Conservation (phyloP, 2,888 invertebrate genomes). For the Apamea epomidion region DNA sequence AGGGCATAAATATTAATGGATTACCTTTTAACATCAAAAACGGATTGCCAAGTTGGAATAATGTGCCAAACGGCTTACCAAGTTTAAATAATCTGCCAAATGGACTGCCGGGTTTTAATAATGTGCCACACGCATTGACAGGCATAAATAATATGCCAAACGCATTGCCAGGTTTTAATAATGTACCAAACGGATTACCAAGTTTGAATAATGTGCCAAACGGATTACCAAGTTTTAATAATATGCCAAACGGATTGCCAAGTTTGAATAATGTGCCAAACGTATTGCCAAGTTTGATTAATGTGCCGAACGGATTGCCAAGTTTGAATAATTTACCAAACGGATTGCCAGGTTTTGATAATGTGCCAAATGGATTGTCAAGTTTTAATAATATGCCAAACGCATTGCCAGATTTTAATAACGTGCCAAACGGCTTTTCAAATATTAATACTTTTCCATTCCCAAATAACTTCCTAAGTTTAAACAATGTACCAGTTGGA, state of each 20-base stretch:
- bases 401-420: background rate
- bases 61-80: background rate
- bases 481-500: slow-evolving; percentile 20
- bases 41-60: background rate
- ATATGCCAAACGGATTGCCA: background rate
- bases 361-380: slow-evolving; percentile 6
- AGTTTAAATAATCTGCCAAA: background rate
- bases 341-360: background rate
- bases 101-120: background rate
- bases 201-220: background rate
- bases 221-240: background rate
- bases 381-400: background rate
- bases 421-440: background rate
- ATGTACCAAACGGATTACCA: background rate
- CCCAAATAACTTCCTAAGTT: slow-evolving; percentile 23
- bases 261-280: slow-evolving; percentile 4
- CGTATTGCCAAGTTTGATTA: background rate
- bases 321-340: background rate
- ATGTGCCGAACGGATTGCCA: background rate
- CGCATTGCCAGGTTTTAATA: background rate
- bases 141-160: background rate
- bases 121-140: background rate
- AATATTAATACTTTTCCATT: background rate
- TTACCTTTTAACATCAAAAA: background rate
- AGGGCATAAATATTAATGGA: slow-evolving; percentile 17